Conservation (phyloP, 2,797 vertebrate species). For the Bryconaethiops microstoma region DNA sequence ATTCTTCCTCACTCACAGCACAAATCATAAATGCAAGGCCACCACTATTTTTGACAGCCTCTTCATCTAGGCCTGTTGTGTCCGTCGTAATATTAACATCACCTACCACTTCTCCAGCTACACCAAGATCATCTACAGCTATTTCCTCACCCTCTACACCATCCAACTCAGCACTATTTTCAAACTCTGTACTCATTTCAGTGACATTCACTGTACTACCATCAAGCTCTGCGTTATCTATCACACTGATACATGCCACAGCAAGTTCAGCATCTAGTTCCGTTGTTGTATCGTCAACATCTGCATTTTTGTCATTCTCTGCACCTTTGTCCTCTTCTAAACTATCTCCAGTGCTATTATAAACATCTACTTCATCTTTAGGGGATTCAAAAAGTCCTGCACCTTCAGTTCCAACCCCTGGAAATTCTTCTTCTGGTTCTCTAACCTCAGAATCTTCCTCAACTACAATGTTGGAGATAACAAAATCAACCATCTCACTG, state of each 20-base stretch:
- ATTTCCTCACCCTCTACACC: background rate
- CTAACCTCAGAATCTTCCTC: background rate
- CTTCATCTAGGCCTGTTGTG: background rate
- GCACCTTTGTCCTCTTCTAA: background rate
- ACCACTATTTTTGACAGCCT: background rate
- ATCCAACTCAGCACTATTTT: background rate
- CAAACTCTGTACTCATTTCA: background rate
- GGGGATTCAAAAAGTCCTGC: background rate
- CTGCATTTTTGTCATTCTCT: slow-evolving; percentile 2
- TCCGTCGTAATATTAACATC: slow-evolving; percentile 6
- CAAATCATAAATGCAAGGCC: background rate
- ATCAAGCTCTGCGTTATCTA: background rate
- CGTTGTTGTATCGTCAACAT: background rate
- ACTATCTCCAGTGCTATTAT: background rate
- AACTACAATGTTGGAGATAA: background rate
- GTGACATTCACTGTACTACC: background rate
- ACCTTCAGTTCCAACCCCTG: background rate
- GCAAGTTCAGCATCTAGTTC: background rate
- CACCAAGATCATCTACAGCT: background rate
- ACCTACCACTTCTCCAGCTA: background rate
- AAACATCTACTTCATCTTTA: background rate
- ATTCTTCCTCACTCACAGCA: background rate
- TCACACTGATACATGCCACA: background rate
- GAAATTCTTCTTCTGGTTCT: background rate
- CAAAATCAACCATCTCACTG: background rate